phyloP scores from a whole-genome alignment of 2,888 invertebrate species.

The Xanthorhoe designata region DNA sequence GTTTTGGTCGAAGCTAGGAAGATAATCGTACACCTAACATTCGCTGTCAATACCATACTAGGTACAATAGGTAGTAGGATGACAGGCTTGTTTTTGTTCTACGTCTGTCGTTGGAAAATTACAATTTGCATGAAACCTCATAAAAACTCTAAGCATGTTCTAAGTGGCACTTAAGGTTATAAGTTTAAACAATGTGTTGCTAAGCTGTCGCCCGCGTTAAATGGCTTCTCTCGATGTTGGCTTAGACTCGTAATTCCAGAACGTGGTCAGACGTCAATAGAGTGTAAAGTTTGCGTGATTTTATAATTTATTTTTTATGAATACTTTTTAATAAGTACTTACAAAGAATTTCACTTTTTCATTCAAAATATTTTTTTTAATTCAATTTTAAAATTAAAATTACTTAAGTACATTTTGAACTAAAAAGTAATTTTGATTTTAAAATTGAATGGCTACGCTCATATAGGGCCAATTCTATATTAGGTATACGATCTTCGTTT shows the following conservation, averaged over 20 bases:
- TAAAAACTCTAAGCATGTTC: conserved; percentile 11
- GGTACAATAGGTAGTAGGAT: neutral
- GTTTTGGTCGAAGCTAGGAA: no score
- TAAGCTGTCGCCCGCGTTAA: neutral
- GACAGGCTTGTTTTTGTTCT: conserved; percentile 3
- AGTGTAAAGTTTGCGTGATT: neutral
- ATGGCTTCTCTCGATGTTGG: neutral
- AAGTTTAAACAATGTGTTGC: conserved; percentile 13
- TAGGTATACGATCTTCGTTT: no score
- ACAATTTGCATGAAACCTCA: conserved; percentile 9
- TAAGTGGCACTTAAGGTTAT: conserved; percentile 12
- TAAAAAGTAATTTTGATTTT: no score
- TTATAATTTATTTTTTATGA: no score
- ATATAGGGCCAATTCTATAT: no score
- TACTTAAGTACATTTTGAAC: no score
- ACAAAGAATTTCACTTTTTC: no score
- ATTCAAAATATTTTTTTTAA: no score
- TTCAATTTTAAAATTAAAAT: no score
- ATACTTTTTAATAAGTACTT: no score
- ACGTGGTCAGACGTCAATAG: neutral
- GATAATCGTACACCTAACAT: no score
- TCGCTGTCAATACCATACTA: neutral
- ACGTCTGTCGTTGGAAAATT: conserved; percentile 1
- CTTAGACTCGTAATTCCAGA: neutral
- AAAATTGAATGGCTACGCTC: no score